Conservation (phyloP, 2,113 vertebrate species). For the Numenius arquata region DNA sequence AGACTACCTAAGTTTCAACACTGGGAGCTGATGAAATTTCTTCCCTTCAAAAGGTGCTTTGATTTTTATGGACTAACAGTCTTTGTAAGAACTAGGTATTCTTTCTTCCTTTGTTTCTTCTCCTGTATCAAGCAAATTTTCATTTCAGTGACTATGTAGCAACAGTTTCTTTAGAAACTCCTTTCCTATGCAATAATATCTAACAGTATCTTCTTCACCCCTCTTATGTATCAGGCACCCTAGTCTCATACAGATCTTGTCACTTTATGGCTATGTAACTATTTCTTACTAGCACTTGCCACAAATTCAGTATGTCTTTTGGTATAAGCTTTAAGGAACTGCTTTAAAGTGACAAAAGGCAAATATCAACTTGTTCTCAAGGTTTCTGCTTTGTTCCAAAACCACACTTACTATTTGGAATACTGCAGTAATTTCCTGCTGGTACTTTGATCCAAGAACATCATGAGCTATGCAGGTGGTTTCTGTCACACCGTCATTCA, state of each 20-base stretch:
- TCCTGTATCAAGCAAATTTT: background rate
- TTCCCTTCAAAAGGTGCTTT: background rate
- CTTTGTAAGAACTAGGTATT: background rate
- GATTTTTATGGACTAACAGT: background rate
- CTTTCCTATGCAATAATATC: background rate
- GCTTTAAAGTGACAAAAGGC: background rate
- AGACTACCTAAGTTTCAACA: background rate
- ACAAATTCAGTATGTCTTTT: background rate
- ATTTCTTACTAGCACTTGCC: background rate
- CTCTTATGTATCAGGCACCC: background rate
- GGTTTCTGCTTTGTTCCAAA: slow-evolving; percentile 29
- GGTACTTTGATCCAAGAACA: slow-evolving; percentile 46
- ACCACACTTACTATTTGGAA: slow-evolving; percentile 17
- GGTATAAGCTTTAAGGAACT: background rate
- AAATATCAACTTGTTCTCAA: background rate
- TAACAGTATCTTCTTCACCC: background rate
- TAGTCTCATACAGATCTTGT: background rate
- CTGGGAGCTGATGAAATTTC: background rate
- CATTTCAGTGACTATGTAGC: background rate
- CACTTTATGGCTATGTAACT: background rate
- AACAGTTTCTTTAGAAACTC: background rate
- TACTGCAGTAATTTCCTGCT: slow-evolving; percentile 26
- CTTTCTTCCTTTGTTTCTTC: background rate
- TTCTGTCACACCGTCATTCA: slow-evolving; percentile 54
- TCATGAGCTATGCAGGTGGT: slow-evolving; percentile 53